A percentile compares a stretch with the other conserved stretches of the same genome.
Conservation (phyloP, 2,888 invertebrate genomes). For the Cryptocephalus moraei region DNA sequence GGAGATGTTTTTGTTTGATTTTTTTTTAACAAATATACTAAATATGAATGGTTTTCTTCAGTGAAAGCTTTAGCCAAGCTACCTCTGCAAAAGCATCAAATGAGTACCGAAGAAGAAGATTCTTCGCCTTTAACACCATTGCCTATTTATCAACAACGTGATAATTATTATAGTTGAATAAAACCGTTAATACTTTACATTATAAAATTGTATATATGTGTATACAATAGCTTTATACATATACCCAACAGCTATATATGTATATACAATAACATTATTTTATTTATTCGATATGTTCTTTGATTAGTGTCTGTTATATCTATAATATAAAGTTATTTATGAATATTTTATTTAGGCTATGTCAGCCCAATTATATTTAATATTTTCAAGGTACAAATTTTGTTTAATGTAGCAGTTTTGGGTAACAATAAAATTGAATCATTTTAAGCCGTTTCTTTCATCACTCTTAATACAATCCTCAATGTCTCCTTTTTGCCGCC, state of each 20-base stretch:
- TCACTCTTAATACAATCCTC: too few species aligned
- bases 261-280: neutral
- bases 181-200: neutral
- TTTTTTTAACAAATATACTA: neutral
- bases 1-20: neutral
- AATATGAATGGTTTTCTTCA: conserved; percentile 12
- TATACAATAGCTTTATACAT: too few species aligned
- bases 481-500: too few species aligned
- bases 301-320: conserved; percentile 2
- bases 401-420: conserved; percentile 6
- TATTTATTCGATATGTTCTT: neutral
- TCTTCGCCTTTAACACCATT: conserved; percentile 67
- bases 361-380: too few species aligned
- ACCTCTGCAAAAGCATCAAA: conserved; percentile 45
- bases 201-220: too few species aligned
- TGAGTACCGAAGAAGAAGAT: conserved; percentile 57
- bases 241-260: too few species aligned
- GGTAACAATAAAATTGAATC: neutral
- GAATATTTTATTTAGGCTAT: too few species aligned
- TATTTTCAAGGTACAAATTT: conserved; percentile 9
- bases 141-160: conserved; percentile 77
- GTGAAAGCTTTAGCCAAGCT: conserved; percentile 65
- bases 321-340: too few species aligned
- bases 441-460: too few species aligned
- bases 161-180: conserved; percentile 57